Percentiles rank a stretch among this genome's conserved stretches.
Evolutionary conservation across 2,797 vertebrate genomes (phyloP).

Genomic region (Gymnocypris eckloni): DNA sequence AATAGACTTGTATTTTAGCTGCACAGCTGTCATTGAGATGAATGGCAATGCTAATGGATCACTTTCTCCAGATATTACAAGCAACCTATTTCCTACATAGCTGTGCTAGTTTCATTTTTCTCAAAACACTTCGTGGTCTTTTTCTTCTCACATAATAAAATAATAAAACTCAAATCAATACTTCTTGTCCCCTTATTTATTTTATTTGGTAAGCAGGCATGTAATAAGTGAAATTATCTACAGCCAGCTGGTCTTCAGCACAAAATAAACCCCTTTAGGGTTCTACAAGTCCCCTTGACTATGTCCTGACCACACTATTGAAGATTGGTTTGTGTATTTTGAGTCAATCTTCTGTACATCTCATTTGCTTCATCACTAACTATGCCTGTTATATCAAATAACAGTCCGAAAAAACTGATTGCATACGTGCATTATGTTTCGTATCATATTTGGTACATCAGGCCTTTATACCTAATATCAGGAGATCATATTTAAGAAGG

Average conservation of each 20-base stretch:
- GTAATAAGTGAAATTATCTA: constrained; percentile 22
- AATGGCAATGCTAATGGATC: constrained; percentile 8
- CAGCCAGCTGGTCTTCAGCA: background rate
- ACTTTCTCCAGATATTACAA: constrained; percentile 12
- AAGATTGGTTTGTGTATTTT: background rate
- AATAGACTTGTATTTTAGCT: background rate
- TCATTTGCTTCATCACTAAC: background rate
- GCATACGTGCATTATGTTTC: background rate
- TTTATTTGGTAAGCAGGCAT: constrained; percentile 16
- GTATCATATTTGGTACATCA: background rate
- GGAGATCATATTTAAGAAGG: background rate
- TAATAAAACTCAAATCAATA: constrained; percentile 29
- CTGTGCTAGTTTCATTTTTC: constrained; percentile 16
- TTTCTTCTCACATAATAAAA: constrained; percentile 14
- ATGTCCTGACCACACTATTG: background rate
- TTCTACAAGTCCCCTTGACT: background rate
- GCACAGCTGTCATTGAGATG: constrained; percentile 2
- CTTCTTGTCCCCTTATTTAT: background rate
- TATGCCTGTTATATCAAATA: background rate
- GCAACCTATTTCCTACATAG: background rate
- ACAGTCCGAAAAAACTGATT: background rate
- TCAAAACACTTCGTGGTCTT: constrained; percentile 3
- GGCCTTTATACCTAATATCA: no score
- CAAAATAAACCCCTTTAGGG: background rate
- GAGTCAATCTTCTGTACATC: background rate